Percentiles rank a stretch among this genome's conserved stretches.
Conservation (phyloP, 2,113 vertebrate species). For the Canis aureus region DNA sequence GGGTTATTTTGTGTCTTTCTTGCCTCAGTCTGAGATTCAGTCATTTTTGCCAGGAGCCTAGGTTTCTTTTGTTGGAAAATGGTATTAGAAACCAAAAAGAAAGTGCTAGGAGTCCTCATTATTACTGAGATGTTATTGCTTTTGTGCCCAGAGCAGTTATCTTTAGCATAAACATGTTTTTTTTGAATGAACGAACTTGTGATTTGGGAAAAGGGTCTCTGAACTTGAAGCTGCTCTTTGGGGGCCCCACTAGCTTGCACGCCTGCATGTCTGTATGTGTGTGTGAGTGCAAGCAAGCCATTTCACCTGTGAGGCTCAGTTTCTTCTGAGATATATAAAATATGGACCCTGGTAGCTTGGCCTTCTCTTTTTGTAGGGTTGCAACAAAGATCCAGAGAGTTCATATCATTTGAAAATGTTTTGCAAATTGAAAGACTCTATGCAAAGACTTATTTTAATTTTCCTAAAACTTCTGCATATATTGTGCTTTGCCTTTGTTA, state of each 20-base stretch:
- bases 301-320: background rate
- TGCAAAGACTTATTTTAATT: background rate
- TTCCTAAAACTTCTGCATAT: background rate
- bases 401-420: background rate
- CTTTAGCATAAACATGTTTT: background rate
- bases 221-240: conserved; percentile 14
- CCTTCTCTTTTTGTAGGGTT: background rate
- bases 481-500: background rate
- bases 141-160: background rate
- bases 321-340: background rate
- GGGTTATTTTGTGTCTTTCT: background rate
- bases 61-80: background rate
- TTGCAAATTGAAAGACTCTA: background rate
- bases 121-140: background rate
- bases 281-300: background rate
- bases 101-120: background rate
- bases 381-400: background rate
- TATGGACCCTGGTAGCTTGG: background rate
- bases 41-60: background rate
- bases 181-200: background rate
- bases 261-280: background rate
- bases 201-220: background rate
- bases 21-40: background rate
- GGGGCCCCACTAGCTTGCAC: background rate
- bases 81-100: background rate